phyloP scores from a whole-genome alignment of 2,797 vertebrate genomes.

The Danio choprae region DNA sequence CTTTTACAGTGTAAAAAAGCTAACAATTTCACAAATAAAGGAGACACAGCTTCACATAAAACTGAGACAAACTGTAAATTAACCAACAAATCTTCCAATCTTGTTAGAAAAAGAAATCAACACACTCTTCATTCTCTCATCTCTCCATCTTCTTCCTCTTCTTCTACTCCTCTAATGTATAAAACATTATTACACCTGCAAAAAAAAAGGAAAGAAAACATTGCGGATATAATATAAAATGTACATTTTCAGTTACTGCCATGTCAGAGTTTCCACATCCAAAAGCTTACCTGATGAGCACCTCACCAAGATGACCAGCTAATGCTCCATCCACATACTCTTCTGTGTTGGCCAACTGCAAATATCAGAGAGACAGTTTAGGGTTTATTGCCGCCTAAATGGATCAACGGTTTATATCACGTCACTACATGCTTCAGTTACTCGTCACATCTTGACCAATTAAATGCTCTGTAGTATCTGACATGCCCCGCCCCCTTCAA shows the following conservation, averaged over 20 bases:
- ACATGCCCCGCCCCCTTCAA: no score
- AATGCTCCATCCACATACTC: conserved; percentile 96
- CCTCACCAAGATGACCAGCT: conserved; percentile 95
- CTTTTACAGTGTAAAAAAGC: conserved; percentile 52
- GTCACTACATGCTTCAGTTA: no score
- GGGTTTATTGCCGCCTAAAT: no score
- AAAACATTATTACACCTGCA: conserved; percentile 97
- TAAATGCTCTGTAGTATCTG: no score
- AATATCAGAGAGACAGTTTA: not conserved
- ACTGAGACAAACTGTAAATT: conserved; percentile 51
- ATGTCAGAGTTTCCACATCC: not conserved
- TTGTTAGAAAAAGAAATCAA: conserved; percentile 36
- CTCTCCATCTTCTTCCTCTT: conserved; percentile 98
- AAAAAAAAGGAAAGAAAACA: conserved; percentile 52
- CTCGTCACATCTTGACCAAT: no score
- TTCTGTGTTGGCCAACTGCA: conserved; percentile 95
- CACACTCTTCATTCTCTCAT: conserved; percentile 90
- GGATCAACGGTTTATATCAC: no score
- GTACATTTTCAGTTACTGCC: not conserved
- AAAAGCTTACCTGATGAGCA: conserved; percentile 89
- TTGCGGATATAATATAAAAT: not conserved
- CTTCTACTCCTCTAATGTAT: conserved; percentile 98
- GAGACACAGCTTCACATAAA: conserved; percentile 41
- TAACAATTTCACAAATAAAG: conserved; percentile 46
- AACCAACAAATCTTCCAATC: conserved; percentile 51